Conservation (phyloP, 1,140 invertebrate species). For the Brachionus plicatilis region DNA sequence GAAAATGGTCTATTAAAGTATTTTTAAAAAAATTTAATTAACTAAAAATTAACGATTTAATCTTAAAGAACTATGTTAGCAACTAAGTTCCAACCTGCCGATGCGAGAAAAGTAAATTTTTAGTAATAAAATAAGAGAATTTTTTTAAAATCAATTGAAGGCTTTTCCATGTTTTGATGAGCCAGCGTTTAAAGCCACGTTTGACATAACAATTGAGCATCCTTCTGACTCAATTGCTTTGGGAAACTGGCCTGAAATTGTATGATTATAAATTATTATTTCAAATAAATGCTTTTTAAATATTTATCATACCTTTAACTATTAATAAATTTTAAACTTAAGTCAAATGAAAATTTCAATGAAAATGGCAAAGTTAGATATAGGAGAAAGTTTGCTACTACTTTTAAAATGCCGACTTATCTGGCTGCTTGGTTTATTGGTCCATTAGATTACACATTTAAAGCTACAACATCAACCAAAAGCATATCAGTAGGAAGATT, state of each 20-base stretch:
- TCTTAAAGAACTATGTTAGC: background rate
- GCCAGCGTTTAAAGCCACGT: constrained; percentile 56
- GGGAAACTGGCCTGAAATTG: background rate
- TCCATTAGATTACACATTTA: background rate
- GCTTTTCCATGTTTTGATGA: constrained; percentile 41
- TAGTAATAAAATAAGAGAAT: no score
- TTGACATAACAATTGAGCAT: constrained; percentile 59
- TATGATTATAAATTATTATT: background rate
- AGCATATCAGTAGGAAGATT: background rate
- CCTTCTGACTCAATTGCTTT: constrained; percentile 19
- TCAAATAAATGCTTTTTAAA: background rate
- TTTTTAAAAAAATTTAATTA: background rate
- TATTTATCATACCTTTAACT: background rate
- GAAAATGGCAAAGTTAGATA: background rate
- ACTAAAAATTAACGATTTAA: background rate
- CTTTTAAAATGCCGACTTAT: constrained; percentile 12
- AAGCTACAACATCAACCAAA: background rate
- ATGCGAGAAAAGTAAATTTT: constrained; percentile 16
- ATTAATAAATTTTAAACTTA: background rate
- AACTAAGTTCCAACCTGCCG: constrained; percentile 20
- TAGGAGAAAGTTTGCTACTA: background rate
- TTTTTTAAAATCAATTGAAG: background rate
- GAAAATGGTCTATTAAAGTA: constrained; percentile 21
- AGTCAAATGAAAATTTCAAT: background rate
- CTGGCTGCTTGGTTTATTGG: constrained; percentile 14